A percentile compares a stretch with the other conserved stretches of the same genome.
Conservation (phyloP, 2,797 vertebrate genomes). For the Lutjanus argentimaculatus region DNA sequence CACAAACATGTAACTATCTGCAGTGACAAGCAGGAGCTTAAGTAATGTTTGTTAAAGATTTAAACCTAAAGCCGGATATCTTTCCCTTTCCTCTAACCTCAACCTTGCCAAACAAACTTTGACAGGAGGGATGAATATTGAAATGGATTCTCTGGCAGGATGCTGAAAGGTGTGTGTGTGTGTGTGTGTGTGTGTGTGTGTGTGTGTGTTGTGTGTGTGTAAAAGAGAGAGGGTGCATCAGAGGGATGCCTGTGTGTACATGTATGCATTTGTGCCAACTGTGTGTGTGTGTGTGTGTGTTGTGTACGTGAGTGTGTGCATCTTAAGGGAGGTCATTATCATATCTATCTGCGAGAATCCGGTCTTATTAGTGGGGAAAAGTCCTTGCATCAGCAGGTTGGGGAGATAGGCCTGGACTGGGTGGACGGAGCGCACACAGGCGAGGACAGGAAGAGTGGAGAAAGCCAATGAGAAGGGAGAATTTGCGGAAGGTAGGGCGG, state of each 20-base stretch:
- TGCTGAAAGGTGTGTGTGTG: constrained; percentile 21
- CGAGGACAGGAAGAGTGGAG: constrained; percentile 36
- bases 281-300: constrained; percentile 19
- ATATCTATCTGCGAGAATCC: constrained; percentile 69
- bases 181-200: neutral
- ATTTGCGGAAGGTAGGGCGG: neutral
- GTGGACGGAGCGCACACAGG: constrained; percentile 43
- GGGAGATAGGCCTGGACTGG: constrained; percentile 32
- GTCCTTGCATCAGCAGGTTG: constrained; percentile 69
- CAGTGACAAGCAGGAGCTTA: constrained; percentile 29
- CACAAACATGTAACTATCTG: neutral
- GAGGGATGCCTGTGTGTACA: constrained; percentile 16
- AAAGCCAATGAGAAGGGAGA: constrained; percentile 26
- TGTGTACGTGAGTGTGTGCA: constrained; percentile 43
- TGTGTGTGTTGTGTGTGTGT: constrained; percentile 1
- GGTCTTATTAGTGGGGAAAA: constrained; percentile 62
- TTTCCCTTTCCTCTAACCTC: constrained; percentile 31
- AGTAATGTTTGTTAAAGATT: constrained; percentile 39
- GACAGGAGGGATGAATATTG: constrained; percentile 65
- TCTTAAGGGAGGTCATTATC: constrained; percentile 86
- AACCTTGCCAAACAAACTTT: constrained; percentile 64
- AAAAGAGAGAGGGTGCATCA: constrained; percentile 56
- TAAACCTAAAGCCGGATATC: constrained; percentile 18
- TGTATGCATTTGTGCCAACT: constrained; percentile 7
- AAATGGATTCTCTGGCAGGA: constrained; percentile 54